Evolutionary conservation across 2,113 vertebrate species (phyloP), one percentile per base, ranked within the genome.

Genomic region (Prinia subflava): DNA sequence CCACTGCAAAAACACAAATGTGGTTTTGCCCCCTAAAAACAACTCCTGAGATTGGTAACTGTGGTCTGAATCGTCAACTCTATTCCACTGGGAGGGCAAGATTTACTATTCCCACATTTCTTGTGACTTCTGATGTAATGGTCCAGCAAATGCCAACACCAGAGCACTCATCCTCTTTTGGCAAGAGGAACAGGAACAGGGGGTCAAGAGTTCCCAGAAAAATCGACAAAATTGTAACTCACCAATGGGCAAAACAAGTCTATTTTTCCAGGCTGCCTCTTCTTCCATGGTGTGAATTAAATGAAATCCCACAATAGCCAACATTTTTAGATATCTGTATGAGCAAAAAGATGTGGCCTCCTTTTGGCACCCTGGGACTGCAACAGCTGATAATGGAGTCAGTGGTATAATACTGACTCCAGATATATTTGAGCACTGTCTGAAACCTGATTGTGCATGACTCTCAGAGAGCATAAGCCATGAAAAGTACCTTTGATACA

Each of bases 401-500:
- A 80, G 60, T 2, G 2, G 39, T 55, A 50, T 46, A 87, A 91
- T 70, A 86, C 47, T 0, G 0, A 52, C 27, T 75, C 55, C 39
- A 92, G 86, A 90, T 89, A 64, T 31, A 95, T 91, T 93, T 91
- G 50, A 91, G 83, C 71, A 92, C 59, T 94, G 84, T 90, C 95
- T 96, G 87, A 88, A 96, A 96, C 71, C 78, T 87, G 87, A 94
- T 91, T 95, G 92, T 90, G 92, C 92, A 86, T 96, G 95, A 94
- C 94, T 96, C 91, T 75, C 64, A 52, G 88, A 75, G 80, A 93
- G 69, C 73, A 75, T 31, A 55, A 95, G 79, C 92, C 87, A 91
- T 92, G 93, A 96, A 96, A 94, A 95, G 64, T 85, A 87, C 4
- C 49, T 83, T 87, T 87, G 83, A 94, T 90, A 47, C 82, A 92